These are phyloP conservation scores for Colletes collaris DNA, from an alignment of 2,888 invertebrate genomes.

Conservation along the genomic window DNA sequence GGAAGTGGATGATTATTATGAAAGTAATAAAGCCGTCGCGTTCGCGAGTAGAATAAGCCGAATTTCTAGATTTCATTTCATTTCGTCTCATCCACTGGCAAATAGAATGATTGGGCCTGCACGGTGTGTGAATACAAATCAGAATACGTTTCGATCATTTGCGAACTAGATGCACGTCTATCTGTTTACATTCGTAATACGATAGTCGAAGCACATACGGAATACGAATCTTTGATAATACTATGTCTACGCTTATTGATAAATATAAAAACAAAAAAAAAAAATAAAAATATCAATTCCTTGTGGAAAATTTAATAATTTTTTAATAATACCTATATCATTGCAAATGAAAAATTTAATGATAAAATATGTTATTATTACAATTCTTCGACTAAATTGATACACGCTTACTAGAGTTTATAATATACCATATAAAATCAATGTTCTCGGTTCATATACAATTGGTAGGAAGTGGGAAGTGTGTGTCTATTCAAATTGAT, in stretches of 20 bases:
- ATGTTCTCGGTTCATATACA: too few relatives aligned
- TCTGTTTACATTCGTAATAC: conserved; percentile 41
- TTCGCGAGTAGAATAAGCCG: conserved; percentile 61
- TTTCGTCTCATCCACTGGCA: conserved; percentile 63
- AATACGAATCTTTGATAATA: conserved; percentile 11
- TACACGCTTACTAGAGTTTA: too few relatives aligned
- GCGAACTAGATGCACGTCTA: conserved; percentile 43
- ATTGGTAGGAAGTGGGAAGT: too few relatives aligned
- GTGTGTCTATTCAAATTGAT: too few relatives aligned
- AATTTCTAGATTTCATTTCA: conserved; percentile 69
- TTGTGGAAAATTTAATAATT: too few relatives aligned
- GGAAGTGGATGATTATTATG: conserved; percentile 59
- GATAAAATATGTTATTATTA: too few relatives aligned
- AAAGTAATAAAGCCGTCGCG: conserved; percentile 67
- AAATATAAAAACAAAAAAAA: too few relatives aligned
- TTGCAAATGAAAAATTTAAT: too few relatives aligned
- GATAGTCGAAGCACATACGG: conserved; percentile 2
- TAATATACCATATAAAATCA: too few relatives aligned
- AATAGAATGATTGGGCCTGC: conserved; percentile 65
- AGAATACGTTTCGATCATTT: conserved; percentile 61
- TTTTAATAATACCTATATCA: too few relatives aligned
- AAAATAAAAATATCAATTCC: too few relatives aligned
- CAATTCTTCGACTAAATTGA: too few relatives aligned
- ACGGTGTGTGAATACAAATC: conserved; percentile 66
- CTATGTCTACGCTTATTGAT: background rate